Conservation (phyloP, 2,888 invertebrate species). For the Dascillus cervinus region DNA sequence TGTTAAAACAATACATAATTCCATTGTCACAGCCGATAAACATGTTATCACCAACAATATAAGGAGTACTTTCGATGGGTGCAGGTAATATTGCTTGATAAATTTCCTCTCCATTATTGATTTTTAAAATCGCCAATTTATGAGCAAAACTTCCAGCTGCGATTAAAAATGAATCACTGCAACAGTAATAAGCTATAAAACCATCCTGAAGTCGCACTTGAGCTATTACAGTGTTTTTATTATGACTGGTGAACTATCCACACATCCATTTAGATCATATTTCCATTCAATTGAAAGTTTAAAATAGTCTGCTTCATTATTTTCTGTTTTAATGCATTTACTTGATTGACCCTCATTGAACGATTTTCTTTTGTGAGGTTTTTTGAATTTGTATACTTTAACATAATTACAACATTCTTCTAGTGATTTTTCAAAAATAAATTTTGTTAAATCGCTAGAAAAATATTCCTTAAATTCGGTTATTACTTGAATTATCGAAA, state of each 20-base stretch:
- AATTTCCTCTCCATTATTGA: conserved; percentile 45
- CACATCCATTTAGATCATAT: conserved; percentile 66
- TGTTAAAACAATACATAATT: conserved; percentile 56
- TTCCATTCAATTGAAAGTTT: conserved; percentile 43
- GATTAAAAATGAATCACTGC: conserved; percentile 30
- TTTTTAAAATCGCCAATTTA: conserved; percentile 53
- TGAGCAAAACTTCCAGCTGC: conserved; percentile 71
- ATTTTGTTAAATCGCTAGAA: conserved; percentile 46
- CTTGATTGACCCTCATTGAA: too few species aligned
- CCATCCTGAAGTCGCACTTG: too few species aligned
- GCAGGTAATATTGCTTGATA: conserved; percentile 51
- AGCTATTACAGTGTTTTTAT: conserved; percentile 45
- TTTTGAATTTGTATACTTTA: conserved; percentile 27
- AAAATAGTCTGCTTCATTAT: too few species aligned
- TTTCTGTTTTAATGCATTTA: not conserved
- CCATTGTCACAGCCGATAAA: conserved; percentile 75
- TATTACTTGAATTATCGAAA: conserved; percentile 57
- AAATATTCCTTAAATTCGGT: conserved; percentile 49
- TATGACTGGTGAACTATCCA: conserved; percentile 68
- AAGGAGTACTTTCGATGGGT: conserved; percentile 59
- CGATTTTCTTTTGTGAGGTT: too few species aligned
- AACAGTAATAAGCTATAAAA: too few species aligned
- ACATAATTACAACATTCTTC: conserved; percentile 29
- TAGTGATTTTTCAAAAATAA: conserved; percentile 47
- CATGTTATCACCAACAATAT: conserved; percentile 43